Evolutionary conservation across 2,888 invertebrate genomes (phyloP).

Genomic region (Bellardia bayeri): DNA sequence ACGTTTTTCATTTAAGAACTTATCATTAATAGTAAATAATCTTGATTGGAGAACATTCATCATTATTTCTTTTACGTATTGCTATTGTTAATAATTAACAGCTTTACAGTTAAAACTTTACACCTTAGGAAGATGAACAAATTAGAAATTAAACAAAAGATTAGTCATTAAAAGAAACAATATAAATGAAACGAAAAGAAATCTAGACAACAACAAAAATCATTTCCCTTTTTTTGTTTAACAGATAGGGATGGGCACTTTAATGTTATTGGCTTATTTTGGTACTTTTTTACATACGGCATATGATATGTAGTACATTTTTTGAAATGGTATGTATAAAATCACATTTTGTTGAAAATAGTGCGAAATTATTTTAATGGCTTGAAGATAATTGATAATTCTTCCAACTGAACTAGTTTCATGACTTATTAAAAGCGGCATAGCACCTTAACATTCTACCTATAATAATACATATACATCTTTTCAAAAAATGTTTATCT

Average conservation of each 20-base stretch:
- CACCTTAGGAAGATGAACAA: slow-evolving; percentile 20
- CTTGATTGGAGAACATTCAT: slow-evolving; percentile 48
- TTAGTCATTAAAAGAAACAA: slow-evolving; percentile 44
- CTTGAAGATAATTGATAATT: too few species aligned
- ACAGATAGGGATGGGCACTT: slow-evolving; percentile 4
- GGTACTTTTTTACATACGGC: too few species aligned
- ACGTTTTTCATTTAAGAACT: slow-evolving; percentile 21
- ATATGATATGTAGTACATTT: background rate
- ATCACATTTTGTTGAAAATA: too few species aligned
- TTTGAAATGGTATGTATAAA: background rate
- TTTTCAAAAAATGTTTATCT: too few species aligned
- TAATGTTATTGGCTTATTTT: background rate
- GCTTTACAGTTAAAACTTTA: slow-evolving; percentile 46
- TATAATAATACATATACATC: too few species aligned
- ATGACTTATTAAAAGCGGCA: too few species aligned
- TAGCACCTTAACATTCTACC: too few species aligned
- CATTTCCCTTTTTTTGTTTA: slow-evolving; percentile 35
- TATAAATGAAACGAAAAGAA: slow-evolving; percentile 36
- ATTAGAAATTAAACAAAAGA: slow-evolving; percentile 29
- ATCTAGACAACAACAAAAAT: slow-evolving; percentile 21
- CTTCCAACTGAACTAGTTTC: too few species aligned
- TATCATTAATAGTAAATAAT: slow-evolving; percentile 28
- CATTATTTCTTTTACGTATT: slow-evolving; percentile 21
- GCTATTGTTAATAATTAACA: slow-evolving; percentile 13
- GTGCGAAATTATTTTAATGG: too few species aligned